phyloP scores from a whole-genome alignment of 2,888 invertebrate species.

The Aphidius colemani region DNA sequence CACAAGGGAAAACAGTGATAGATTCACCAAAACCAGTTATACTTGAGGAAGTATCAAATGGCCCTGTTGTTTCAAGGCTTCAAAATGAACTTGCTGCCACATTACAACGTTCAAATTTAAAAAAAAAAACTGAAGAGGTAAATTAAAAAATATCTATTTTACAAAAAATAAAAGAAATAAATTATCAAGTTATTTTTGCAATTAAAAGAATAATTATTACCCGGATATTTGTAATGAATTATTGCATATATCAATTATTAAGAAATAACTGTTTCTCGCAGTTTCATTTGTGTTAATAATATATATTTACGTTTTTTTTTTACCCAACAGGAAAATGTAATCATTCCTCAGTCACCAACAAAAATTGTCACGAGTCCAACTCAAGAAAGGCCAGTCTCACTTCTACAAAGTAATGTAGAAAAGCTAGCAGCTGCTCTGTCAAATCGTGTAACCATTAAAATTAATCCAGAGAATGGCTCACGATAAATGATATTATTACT shows the following conservation, averaged over 20 bases:
- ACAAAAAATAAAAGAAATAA: neutral
- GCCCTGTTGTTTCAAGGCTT: constrained; percentile 69
- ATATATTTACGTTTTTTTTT: neutral
- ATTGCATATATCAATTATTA: neutral
- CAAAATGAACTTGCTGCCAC: constrained; percentile 78
- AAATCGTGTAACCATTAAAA: constrained; percentile 58
- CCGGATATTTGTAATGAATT: neutral
- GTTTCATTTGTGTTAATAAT: neutral
- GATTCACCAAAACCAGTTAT: constrained; percentile 33
- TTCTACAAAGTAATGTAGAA: constrained; percentile 48
- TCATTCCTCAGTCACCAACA: constrained; percentile 8
- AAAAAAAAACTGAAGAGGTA: constrained; percentile 69
- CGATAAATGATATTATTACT: constrained; percentile 45
- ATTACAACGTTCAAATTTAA: constrained; percentile 76
- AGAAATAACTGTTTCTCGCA: neutral
- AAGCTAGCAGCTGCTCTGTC: constrained; percentile 51
- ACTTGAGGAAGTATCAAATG: constrained; percentile 60
- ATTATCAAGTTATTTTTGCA: neutral
- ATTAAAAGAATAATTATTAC: neutral
- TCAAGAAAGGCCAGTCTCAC: constrained; percentile 40
- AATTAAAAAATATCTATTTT: constrained; percentile 4
- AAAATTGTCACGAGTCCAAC: constrained; percentile 23
- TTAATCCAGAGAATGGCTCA: constrained; percentile 53
- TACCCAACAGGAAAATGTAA: constrained; percentile 39
- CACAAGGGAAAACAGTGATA: constrained; percentile 41